Base-by-base conservation (phyloP, 2,888 invertebrate species). In the Brachynemurus nebulosus region DNA sequence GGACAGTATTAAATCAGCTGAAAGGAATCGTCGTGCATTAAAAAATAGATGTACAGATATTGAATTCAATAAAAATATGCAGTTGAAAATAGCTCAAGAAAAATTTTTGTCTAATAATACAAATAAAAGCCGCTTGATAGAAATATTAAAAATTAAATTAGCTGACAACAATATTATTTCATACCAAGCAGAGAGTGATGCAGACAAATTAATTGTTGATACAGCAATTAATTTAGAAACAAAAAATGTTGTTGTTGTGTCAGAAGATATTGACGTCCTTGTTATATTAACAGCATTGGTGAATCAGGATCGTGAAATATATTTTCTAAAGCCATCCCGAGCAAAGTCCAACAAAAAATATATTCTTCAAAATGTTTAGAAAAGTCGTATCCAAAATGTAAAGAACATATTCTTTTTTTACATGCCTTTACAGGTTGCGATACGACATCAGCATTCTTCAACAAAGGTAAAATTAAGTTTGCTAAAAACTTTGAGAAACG, bases 201-300 rank as follows among this genome's bases (percentile, higher is more conserved):
- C 44, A 12, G 41, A 47, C 33, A 47, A 17, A 33, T 38, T 46
- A 30, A 46, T 46, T 17, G 20, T 48, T 51, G 47, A 47, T 45
- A 42, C 42, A 20, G 45, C 50, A 37, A 45, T 50, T 46, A 46
- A 46, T 48, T 30, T 49, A 30, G 18, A 44, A 25, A 25, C 46
- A 9, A 25, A 43, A 46, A 41, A 46, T 36, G 33, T 36, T 48
- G 44, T 40, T 44, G 33, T 44, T 16, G 45, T 50, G 48, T 48
- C 41, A 7, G 40, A 48, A 21, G 44, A 48, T 46, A 33, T 43
- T 7, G 50, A 50, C 18, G 51, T 35, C 12, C 44, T 3, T 63
- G 52, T 48, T 64, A 60, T 42, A 60, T 43, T 45, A 37, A 48
- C 41, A 30, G 43, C 45, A 14, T 35, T 45, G 23, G 21, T 27